Percentiles rank a stretch among this genome's conserved stretches.
Evolutionary conservation across 2,113 vertebrate species (phyloP).

Genomic region (Gila orcuttii): DNA sequence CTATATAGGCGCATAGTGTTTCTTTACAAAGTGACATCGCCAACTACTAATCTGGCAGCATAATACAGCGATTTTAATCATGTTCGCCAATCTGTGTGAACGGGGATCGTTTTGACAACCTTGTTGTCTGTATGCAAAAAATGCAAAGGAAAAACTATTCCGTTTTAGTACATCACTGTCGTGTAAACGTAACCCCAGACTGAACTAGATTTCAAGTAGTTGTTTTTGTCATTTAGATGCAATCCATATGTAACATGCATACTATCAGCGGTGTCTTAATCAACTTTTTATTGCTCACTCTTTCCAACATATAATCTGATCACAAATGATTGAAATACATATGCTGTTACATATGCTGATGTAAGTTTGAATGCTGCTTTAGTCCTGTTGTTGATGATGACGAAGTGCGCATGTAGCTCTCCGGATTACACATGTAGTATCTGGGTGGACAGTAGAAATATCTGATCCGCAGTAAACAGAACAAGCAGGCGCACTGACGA

Average conservation of each 20-base stretch:
- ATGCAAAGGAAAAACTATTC: no score
- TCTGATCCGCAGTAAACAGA: not conserved
- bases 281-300: not conserved
- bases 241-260: no score
- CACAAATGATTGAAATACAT: no score
- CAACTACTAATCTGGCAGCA: no score
- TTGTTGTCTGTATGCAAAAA: no score
- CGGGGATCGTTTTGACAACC: no score
- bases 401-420: not conserved
- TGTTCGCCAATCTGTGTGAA: no score
- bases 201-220: not conserved
- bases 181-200: not conserved
- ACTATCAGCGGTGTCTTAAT: not conserved
- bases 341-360: not conserved
- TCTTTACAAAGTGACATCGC: no score
- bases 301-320: not conserved
- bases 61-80: no score
- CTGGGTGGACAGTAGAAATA: slow-evolving; percentile 62
- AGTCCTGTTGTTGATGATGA: not conserved
- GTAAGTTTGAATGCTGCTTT: not conserved
- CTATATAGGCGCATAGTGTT: no score
- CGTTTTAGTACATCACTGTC: no score
- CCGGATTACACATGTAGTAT: slow-evolving; percentile 17
- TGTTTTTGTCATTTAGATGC: not conserved
- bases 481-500: slow-evolving; percentile 50